Conservation (phyloP, 2,797 vertebrate species). For the Pipistrellus pygmaeus region DNA sequence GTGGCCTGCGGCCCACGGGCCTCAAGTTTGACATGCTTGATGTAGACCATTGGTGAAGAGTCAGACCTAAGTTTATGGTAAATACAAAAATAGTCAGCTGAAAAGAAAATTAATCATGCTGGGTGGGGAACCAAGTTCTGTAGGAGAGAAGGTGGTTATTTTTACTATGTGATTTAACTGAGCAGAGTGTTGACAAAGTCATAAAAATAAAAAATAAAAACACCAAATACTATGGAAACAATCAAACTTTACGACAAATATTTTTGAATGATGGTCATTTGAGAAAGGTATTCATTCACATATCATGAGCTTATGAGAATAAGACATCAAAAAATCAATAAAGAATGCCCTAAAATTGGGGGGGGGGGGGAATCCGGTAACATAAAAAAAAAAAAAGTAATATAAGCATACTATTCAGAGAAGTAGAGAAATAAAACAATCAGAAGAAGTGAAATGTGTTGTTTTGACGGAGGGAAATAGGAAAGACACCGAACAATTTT, state of each 20-base stretch:
- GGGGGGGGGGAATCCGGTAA: no score
- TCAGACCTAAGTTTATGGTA: neutral
- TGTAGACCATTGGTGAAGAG: neutral
- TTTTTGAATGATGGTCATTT: neutral
- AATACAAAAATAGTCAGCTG: neutral
- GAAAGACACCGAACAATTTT: neutral
- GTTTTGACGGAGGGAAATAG: neutral
- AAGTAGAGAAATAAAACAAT: neutral
- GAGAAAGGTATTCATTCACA: neutral
- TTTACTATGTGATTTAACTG: neutral
- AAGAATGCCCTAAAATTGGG: neutral
- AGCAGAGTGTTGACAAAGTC: neutral
- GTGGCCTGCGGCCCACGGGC: rapidly evolving
- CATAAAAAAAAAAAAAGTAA: no score
- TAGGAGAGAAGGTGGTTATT: neutral
- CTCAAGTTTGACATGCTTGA: no score
- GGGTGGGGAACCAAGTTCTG: neutral
- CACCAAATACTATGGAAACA: neutral
- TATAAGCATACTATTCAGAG: neutral
- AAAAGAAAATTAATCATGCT: neutral
- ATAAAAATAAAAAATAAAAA: neutral
- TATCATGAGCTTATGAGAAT: neutral
- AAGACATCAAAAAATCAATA: neutral
- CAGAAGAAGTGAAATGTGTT: neutral
- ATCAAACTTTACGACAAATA: neutral